These are phyloP conservation scores for Peucedramus taeniatus DNA, from an alignment of 2,113 vertebrate species.

Conservation along the genomic window DNA sequence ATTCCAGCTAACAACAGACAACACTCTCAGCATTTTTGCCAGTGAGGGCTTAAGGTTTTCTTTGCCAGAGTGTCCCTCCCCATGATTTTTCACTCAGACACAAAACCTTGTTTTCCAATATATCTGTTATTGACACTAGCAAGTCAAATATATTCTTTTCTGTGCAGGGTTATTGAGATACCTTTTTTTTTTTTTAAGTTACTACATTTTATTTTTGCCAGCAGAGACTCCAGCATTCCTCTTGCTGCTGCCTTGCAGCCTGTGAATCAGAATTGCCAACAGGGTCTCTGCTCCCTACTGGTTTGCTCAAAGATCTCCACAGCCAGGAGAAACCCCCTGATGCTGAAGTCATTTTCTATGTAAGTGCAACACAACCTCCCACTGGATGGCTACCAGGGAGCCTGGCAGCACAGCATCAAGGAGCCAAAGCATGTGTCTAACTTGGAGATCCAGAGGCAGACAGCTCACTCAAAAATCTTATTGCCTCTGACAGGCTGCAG, in stretches of 20 bases:
- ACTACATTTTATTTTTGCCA: not conserved
- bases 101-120: not conserved
- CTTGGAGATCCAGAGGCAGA: not conserved
- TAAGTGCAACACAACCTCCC: conserved; percentile 2
- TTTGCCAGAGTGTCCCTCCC: not conserved
- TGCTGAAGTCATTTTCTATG: not conserved
- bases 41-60: not conserved
- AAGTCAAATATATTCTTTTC: not conserved
- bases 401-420: not conserved
- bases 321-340: not conserved
- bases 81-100: not conserved
- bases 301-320: conserved; percentile 5
- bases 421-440: not conserved
- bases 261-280: conserved; percentile 21
- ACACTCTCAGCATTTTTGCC: not conserved
- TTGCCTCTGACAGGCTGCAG: not conserved
- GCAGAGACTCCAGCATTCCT: not conserved
- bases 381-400: not conserved
- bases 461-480: not conserved
- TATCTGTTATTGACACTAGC: not conserved
- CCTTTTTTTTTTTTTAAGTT: not conserved
- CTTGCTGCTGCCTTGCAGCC: not conserved
- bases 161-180: not conserved
- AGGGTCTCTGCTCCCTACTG: conserved; percentile 3
- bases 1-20: not conserved